phyloP scores from a whole-genome alignment of 2,113 vertebrate genomes.

The Erythrocercus mccallii region DNA sequence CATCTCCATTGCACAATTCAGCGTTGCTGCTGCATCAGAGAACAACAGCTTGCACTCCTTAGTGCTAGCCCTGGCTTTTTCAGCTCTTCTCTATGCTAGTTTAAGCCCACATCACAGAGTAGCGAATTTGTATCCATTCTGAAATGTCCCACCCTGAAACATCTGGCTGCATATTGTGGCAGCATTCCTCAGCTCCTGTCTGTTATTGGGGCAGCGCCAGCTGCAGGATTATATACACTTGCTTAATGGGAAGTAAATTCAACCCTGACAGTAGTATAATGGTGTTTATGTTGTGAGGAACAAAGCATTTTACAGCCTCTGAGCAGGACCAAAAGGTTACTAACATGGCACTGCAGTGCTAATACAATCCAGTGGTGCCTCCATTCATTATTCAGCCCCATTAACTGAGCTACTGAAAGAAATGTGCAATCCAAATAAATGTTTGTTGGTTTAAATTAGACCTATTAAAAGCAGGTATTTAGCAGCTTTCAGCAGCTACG shows the following conservation, averaged over 20 bases:
- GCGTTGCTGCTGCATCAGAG: background rate
- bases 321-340: constrained; percentile 18
- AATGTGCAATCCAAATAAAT: background rate
- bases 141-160: background rate
- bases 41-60: background rate
- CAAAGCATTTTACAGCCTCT: constrained; percentile 14
- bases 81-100: background rate
- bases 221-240: background rate
- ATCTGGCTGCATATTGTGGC: background rate
- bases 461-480: constrained; percentile 49
- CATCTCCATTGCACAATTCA: background rate
- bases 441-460: constrained; percentile 38
- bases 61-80: background rate
- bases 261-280: background rate
- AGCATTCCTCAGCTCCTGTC: background rate
- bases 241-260: constrained; percentile 9
- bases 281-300: constrained; percentile 11
- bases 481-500: background rate
- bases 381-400: constrained; percentile 10
- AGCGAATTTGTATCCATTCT: background rate
- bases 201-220: background rate
- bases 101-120: background rate
- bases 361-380: background rate
- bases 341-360: background rate
- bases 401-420: constrained; percentile 37